These are phyloP conservation scores for Smutsia temminckii DNA, from an alignment of 2,797 vertebrate genomes.

Conservation along the genomic window DNA sequence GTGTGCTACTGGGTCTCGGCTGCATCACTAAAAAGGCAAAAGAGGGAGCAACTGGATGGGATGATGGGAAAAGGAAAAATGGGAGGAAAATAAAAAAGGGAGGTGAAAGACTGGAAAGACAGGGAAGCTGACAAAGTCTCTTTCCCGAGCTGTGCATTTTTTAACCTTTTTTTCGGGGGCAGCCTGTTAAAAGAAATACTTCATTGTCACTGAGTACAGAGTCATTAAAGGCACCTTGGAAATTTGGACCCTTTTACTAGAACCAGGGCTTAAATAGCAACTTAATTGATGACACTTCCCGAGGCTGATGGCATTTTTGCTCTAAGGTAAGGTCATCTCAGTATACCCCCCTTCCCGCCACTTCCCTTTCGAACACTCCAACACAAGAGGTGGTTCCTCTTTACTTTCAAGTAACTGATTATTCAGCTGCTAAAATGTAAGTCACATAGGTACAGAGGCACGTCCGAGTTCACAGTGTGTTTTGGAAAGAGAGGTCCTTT, in stretches of 20 bases:
- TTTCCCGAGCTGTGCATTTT: slow-evolving; percentile 48
- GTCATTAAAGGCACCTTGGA: slow-evolving; percentile 81
- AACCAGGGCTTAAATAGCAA: slow-evolving; percentile 72
- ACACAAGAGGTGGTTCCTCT: slow-evolving; percentile 64
- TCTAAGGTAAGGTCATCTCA: slow-evolving; percentile 81
- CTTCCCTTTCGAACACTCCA: slow-evolving; percentile 62
- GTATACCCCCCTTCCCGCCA: not conserved
- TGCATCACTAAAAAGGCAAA: not conserved
- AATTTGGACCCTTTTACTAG: slow-evolving; percentile 80
- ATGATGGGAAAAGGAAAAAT: not conserved
- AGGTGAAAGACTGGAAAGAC: not conserved
- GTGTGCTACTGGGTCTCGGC: no score
- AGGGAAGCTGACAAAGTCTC: not conserved
- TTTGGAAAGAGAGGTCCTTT: slow-evolving; percentile 81
- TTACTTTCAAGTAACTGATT: slow-evolving; percentile 80
- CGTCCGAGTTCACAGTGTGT: slow-evolving; percentile 63
- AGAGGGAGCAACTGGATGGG: not conserved
- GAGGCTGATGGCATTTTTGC: slow-evolving; percentile 79
- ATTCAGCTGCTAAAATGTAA: slow-evolving; percentile 80
- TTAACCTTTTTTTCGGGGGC: not conserved
- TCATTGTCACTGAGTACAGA: slow-evolving; percentile 64
- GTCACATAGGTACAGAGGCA: slow-evolving; percentile 76
- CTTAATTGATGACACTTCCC: slow-evolving; percentile 80
- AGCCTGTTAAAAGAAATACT: slow-evolving; percentile 59
- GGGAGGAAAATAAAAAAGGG: not conserved